Base-by-base conservation (phyloP, 1,140 invertebrate species). In the Gonatopus flavifemur region DNA sequence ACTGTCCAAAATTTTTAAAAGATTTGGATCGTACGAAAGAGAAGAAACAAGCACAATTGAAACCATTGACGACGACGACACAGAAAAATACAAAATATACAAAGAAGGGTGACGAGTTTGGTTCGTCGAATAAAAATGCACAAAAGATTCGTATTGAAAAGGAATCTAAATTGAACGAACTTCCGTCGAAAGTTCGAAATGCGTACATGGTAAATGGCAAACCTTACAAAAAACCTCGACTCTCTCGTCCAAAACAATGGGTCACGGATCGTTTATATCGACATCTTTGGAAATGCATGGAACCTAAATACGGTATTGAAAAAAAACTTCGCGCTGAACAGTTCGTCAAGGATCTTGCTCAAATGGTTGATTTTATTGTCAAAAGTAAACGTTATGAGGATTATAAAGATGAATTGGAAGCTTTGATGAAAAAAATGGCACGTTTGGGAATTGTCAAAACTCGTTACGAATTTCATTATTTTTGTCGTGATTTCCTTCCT, bases 401-500 rank as follows among this genome's bases (percentile, higher is more conserved):
- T 20, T 74, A 74, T 33, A 44, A 48, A 5, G 3, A 0, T 1
- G 57, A 66, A 2, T 4, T 74, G 3, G 12, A 60, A 0, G 36
- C 20, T 4, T 33, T 76, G n/a, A 58, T 72, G 47, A 59, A 53
- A 12, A 42, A 55, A 32, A 70, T 74, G 69, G 69, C 72, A 2
- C 41, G 50, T 0, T 33, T 68, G 4, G 44, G 42, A 10, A 66
- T 74, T 12, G 64, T 76, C 2, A 21, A 35, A 19, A 69, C 49
- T 0, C 44, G 57, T 5, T 44, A 44, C 3, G 69, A 76, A 25
- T 76, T 74, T 45, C 57, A 72, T 40, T n/a, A 61, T 24, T 76
- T 74, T 42, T 70, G 65, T 15, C 44, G 55, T 6, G 63, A 76
- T 3, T 74, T 57, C 41, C 19, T 76, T 16, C 73, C 72, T 1